Percentiles rank a stretch among this genome's conserved stretches.
Conservation (phyloP, 1,140 invertebrate genomes). For the Helicorthomorpha holstii region DNA sequence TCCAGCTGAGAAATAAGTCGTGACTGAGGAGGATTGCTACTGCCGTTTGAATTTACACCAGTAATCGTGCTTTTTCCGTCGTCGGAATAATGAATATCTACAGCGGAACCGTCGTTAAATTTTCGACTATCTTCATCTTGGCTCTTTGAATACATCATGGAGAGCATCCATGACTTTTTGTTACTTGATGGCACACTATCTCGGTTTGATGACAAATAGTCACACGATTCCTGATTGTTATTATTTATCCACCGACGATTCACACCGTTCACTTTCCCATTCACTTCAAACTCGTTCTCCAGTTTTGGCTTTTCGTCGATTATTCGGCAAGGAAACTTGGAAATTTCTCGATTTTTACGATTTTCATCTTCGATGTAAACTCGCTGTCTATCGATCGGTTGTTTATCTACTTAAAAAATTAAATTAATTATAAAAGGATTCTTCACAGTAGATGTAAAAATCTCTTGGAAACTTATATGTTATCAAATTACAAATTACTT, state of each 20-base stretch:
- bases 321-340: constrained; percentile 14
- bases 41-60: constrained; percentile 10
- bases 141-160: constrained; percentile 26
- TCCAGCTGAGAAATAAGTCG: constrained; percentile 10
- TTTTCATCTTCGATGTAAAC: constrained; percentile 17
- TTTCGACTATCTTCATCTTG: constrained; percentile 5
- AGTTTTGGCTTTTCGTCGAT: neutral
- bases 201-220: no score
- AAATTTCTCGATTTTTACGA: constrained; percentile 19
- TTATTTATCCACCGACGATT: no score
- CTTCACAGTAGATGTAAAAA: no score
- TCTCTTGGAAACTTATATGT: no score
- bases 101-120: no score
- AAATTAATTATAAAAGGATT: no score
- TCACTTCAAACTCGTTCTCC: constrained; percentile 8
- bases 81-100: constrained; percentile 24
- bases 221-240: no score
- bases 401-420: no score
- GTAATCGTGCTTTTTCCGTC: constrained; percentile 33
- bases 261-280: no score
- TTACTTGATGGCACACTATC: constrained; percentile 32
- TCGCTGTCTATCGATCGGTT: neutral
- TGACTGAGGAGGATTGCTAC: constrained; percentile 6
- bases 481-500: no score
- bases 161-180: constrained; percentile 44